Conservation (phyloP, 2,888 invertebrate species). For the Chloroclystis v-ata region DNA sequence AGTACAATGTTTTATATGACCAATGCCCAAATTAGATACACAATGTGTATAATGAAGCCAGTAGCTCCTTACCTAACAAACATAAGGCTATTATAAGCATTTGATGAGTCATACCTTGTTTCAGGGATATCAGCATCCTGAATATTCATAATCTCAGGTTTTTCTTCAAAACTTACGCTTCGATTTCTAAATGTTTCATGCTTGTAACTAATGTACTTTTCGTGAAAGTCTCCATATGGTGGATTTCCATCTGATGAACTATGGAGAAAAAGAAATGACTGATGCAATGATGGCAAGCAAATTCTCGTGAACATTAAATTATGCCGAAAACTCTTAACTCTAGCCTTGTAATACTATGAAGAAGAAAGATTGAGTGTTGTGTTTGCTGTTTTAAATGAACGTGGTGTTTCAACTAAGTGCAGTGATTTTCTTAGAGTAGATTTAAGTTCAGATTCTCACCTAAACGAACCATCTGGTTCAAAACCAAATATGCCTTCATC, state of each 20-base stretch:
- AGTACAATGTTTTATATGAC: too few species aligned
- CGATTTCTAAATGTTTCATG: slow-evolving; percentile 86
- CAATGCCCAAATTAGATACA: too few species aligned
- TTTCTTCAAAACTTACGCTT: slow-evolving; percentile 84
- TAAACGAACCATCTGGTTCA: slow-evolving; percentile 73
- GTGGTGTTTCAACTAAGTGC: slow-evolving; percentile 12
- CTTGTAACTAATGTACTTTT: slow-evolving; percentile 84
- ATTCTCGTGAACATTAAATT: slow-evolving; percentile 10
- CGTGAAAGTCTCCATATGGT: slow-evolving; percentile 87
- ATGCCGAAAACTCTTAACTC: slow-evolving; percentile 7
- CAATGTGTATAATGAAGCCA: neutral
- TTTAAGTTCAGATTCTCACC: slow-evolving; percentile 42
- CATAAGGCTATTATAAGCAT: slow-evolving; percentile 3
- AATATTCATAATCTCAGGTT: slow-evolving; percentile 57
- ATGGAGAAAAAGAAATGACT: slow-evolving; percentile 67
- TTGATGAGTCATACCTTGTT: slow-evolving; percentile 56
- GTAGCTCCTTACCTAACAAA: neutral
- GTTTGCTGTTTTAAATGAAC: slow-evolving; percentile 3
- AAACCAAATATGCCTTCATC: slow-evolving; percentile 79
- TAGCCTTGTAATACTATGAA: neutral
- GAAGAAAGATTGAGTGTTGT: slow-evolving; percentile 6
- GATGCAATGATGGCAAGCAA: slow-evolving; percentile 57
- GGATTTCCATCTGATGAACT: slow-evolving; percentile 78
- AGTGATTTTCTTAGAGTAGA: slow-evolving; percentile 3
- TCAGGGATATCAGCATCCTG: slow-evolving; percentile 51